Percentiles rank a stretch among this genome's conserved stretches.
These are phyloP conservation scores for Drosophila oshimai DNA, from an alignment of 1,140 invertebrate species.

Conservation along the genomic window DNA sequence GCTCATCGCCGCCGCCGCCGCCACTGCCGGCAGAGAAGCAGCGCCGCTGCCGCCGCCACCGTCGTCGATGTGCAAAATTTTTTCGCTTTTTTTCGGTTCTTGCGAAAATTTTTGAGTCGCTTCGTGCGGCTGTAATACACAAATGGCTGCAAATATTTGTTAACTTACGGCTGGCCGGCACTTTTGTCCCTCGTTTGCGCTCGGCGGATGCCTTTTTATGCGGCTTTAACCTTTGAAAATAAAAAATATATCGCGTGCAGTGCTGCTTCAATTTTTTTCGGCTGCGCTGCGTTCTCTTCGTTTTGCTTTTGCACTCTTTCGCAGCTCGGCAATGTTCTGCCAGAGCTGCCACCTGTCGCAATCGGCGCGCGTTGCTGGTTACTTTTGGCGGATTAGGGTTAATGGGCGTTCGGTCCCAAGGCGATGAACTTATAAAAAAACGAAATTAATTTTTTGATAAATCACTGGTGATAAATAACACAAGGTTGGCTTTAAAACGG, in stretches of 20 bases:
- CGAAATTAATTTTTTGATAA: conserved; percentile 29
- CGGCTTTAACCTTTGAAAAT: conserved; percentile 68
- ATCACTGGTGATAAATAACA: conserved; percentile 24
- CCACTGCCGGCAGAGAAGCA: conserved; percentile 27
- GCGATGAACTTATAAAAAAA: conserved; percentile 7
- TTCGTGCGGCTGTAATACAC: conserved; percentile 40
- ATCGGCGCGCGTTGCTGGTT: conserved; percentile 10
- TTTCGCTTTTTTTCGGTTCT: conserved; percentile 66
- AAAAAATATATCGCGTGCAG: conserved; percentile 77
- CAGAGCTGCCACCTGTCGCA: conserved; percentile 43
- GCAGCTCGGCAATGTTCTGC: conserved; percentile 34
- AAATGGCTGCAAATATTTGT: conserved; percentile 31
- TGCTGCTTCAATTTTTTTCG: conserved; percentile 70
- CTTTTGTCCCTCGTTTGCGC: conserved; percentile 31
- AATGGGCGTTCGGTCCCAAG: not conserved
- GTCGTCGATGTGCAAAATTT: conserved; percentile 71
- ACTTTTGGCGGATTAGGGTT: not conserved
- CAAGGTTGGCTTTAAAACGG: conserved; percentile 11
- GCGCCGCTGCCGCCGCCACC: conserved; percentile 38
- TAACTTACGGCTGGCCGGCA: conserved; percentile 72
- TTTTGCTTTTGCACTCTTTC: conserved; percentile 57
- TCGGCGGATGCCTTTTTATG: conserved; percentile 45
- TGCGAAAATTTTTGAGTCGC: conserved; percentile 44
- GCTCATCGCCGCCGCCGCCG: conserved; percentile 52
- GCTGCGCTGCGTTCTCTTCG: conserved; percentile 63